Evolutionary conservation across 2,797 vertebrate species (phyloP), one percentile per base, ranked within the genome.

Genomic region (Protosalanx chinensis): DNA sequence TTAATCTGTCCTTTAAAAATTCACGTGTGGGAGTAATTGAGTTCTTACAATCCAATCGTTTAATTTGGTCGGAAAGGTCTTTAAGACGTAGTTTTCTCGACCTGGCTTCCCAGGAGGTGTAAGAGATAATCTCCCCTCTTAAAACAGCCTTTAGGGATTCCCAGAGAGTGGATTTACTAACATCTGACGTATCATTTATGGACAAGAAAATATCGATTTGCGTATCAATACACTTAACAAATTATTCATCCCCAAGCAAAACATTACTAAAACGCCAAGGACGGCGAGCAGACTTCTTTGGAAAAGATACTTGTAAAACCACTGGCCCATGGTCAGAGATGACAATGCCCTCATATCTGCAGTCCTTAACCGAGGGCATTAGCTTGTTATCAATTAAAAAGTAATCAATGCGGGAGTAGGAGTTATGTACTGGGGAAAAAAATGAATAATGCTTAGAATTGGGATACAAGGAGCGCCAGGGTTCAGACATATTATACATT

Each of bases 111-210:
- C 66, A 15, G 8, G 63, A 33, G 8, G 64, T 60, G 33, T 41
- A 72, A 3, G 71, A 72, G 18, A 72, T 72, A 1, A 72, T 58
- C 3, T 72, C 51, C 4, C 64, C 71, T 41, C 71, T 58, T 6
- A 72, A 6, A 16, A 58, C 66, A 6, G 63, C 51, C 20, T 72
- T 72, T 12, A 35, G 56, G 32, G 71, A 35, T 18, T 72, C 62
- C 71, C 71, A 72, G 8, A 66, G 16, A 10, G 70, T 72, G 29
- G 60, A 33, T 33, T 29, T 32, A 46, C 10, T 56, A 61, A 53
- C 27, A 64, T 35, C 65, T 27, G 60, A 29, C 1, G 58, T 74
- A n/a, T 68, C 33, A 51, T 73, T 73, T 1, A 46, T 37, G 53
- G 51, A 37, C 6, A 73, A 18, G 64, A 63, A 74, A 32, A 62